These are phyloP conservation scores for Anableps anableps DNA, from an alignment of 2,797 vertebrate species.

Conservation along the genomic window DNA sequence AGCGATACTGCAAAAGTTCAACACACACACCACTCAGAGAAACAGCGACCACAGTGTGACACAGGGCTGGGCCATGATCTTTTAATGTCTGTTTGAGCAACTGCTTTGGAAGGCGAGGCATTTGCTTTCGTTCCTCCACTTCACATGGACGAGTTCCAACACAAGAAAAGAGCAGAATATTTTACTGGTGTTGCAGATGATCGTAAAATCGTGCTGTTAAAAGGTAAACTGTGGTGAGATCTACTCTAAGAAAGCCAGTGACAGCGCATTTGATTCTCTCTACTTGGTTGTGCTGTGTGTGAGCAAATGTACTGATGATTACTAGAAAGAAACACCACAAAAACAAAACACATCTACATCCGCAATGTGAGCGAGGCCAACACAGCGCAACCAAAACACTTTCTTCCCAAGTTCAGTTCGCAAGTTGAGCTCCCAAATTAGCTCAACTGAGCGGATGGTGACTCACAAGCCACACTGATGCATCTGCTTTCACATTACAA, in stretches of 20 bases:
- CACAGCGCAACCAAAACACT: background rate
- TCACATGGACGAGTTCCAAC: background rate
- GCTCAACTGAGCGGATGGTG: background rate
- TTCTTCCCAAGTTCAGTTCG: background rate
- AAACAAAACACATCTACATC: background rate
- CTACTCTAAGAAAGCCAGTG: background rate
- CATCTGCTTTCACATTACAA: background rate
- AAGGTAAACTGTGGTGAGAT: background rate
- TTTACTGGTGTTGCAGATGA: background rate
- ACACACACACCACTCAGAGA: slow-evolving; percentile 13
- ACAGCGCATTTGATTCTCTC: background rate
- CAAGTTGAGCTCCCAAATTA: background rate
- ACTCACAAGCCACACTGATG: background rate
- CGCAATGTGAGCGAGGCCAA: background rate
- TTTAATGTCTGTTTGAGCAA: background rate
- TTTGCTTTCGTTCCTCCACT: slow-evolving; percentile 1
- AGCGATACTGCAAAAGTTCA: slow-evolving; percentile 48
- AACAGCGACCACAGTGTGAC: slow-evolving; percentile 14
- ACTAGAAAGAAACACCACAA: background rate
- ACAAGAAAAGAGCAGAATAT: background rate
- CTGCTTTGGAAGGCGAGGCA: background rate
- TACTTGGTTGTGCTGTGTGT: background rate
- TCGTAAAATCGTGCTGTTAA: background rate
- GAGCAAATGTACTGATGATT: background rate
- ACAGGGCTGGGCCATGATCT: slow-evolving; percentile 2